phyloP scores from a whole-genome alignment of 2,113 vertebrate genomes.

The Hemiscyllium ocellatum region DNA sequence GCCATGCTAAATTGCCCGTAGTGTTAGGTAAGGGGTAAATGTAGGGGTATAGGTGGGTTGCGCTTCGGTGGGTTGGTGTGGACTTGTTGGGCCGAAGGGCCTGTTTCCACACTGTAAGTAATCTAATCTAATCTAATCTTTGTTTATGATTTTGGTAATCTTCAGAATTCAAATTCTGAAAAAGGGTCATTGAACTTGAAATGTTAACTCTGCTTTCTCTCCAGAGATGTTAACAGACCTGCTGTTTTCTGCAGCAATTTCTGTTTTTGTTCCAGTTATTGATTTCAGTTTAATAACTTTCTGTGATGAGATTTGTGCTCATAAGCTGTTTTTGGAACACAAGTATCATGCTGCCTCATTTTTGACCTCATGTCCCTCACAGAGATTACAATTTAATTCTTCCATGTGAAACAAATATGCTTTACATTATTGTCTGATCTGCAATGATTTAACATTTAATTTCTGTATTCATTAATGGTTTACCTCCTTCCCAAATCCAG shows the following conservation, averaged over 20 bases:
- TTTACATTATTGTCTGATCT: background rate
- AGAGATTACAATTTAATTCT: background rate
- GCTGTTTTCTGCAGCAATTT: no score
- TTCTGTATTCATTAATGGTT: background rate
- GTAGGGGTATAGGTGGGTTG: no score
- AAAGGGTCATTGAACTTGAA: no score
- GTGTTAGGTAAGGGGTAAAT: no score
- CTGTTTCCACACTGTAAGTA: no score
- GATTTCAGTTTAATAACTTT: background rate
- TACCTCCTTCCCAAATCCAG: background rate
- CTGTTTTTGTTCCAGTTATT: background rate
- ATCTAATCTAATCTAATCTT: no score
- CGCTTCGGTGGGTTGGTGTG: no score
- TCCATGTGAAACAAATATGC: background rate
- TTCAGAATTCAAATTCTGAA: no score
- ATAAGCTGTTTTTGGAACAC: background rate
- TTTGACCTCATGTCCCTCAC: background rate
- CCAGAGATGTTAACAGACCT: no score
- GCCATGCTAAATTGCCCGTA: no score
- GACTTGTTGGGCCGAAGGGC: no score
- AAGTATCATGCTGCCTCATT: background rate
- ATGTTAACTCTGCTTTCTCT: no score
- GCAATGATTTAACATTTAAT: background rate
- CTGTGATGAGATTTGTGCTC: background rate
- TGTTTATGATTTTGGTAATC: background rate